Base-by-base conservation (phyloP, 2,113 vertebrate genomes). In the Thunnus thynnus region DNA sequence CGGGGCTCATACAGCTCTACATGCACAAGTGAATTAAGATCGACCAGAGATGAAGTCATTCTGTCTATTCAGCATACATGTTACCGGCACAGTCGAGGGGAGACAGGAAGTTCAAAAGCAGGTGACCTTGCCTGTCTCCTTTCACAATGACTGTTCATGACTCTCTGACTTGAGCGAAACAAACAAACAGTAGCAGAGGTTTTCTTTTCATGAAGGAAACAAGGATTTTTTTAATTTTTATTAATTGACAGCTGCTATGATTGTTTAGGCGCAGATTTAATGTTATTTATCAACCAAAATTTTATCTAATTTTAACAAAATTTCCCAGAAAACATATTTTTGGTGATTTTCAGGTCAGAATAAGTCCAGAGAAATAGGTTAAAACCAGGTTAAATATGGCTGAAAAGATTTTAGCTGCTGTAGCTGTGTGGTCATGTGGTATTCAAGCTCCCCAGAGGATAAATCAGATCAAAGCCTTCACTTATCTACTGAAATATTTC, bases 1-100 rank as follows among this genome's bases (percentile, higher is more conserved):
- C 85, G 0, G 92, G 93, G 3, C 92, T 96, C 64, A 66, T 96
- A 0, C 58, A 2, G 0, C 95, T 97, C 11, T 96, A 95, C 93
- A 95, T 91, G 93, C 88, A 61, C 20, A 0, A 70, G 8, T 83
- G 76, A 92, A 17, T 12, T 1, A 0, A 25, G 6, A 16, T 11
- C 1, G 5, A 60, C 0, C 50, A 6, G 14, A 41, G 12, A 41
- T 36, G n/a, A n/a, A 1, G 18, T 30, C 71, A 1, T 22, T 25
- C 1, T 1, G 0, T 0, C 50, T 64, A 41, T 1, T 41, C 36
- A 41, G 30, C 36, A 61, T 5, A 0, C 6, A 2, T 6, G 3
- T 30, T 2, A 0, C 16, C 36, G 0, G 27, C 2, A 1, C 13
- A 20, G 1, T 17, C 25, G 16, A 0, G 16, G 7, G 11, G 48